These are phyloP conservation scores for Orthonyx spaldingii DNA, from an alignment of 2,113 vertebrate genomes.

Conservation along the genomic window DNA sequence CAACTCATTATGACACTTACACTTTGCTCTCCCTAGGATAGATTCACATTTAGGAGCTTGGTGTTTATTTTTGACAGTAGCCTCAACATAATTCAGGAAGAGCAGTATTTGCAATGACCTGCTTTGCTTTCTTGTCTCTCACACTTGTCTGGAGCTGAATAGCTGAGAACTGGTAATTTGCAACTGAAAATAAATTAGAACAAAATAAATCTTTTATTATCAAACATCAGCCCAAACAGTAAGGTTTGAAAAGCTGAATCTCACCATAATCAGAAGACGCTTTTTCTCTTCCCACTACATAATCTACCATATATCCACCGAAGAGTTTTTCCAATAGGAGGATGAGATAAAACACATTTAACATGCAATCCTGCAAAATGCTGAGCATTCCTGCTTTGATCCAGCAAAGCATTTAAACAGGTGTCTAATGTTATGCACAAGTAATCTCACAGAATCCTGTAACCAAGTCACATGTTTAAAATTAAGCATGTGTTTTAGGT, in stretches of 20 bases:
- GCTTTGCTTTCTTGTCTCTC: neutral
- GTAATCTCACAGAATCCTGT: conserved; percentile 30
- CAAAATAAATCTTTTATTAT: neutral
- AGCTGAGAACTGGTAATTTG: neutral
- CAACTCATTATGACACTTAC: neutral
- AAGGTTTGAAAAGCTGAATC: neutral
- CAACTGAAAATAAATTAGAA: neutral
- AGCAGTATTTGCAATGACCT: neutral
- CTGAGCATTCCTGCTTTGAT: conserved; percentile 39
- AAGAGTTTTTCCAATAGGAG: neutral
- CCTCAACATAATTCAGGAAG: neutral
- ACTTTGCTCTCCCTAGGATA: neutral
- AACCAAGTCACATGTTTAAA: conserved; percentile 39
- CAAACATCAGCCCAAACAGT: neutral
- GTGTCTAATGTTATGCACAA: conserved; percentile 39
- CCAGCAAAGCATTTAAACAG: conserved; percentile 26
- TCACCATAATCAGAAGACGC: neutral
- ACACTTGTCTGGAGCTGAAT: neutral
- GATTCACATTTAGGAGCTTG: neutral
- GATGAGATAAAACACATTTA: neutral
- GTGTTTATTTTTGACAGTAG: neutral
- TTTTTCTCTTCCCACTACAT: neutral
- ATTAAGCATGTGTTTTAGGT: conserved; percentile 33
- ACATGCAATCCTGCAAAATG: neutral
- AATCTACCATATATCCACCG: neutral